Evolutionary conservation across 2,888 invertebrate species (phyloP).

Genomic region (Diogma glabrata): DNA sequence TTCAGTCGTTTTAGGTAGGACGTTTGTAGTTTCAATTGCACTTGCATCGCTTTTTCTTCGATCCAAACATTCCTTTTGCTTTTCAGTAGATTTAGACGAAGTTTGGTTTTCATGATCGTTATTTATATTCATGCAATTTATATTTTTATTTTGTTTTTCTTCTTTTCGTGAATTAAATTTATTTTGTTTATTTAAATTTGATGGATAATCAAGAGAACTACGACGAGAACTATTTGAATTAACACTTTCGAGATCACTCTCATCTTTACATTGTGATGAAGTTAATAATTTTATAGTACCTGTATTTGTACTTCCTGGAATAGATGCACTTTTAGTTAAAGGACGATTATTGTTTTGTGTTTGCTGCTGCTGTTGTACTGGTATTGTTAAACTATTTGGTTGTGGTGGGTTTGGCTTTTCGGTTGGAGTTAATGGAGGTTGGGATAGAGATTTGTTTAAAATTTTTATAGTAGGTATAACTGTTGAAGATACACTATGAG

Average conservation of each 20-base stretch:
- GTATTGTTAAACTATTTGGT: slow-evolving; percentile 32
- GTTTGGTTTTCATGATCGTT: too few relatives aligned
- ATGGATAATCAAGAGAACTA: neutral
- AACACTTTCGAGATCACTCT: slow-evolving; percentile 3
- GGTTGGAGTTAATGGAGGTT: slow-evolving; percentile 33
- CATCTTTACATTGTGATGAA: slow-evolving; percentile 11
- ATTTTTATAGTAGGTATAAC: slow-evolving; percentile 17
- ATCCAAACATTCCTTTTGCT: slow-evolving; percentile 10
- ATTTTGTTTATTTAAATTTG: neutral
- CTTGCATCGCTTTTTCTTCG: slow-evolving; percentile 13
- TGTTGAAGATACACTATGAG: slow-evolving; percentile 25
- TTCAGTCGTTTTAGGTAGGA: too few relatives aligned
- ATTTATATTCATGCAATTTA: slow-evolving; percentile 9
- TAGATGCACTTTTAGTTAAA: slow-evolving; percentile 32
- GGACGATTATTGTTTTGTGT: slow-evolving; percentile 17
- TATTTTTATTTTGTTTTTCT: neutral
- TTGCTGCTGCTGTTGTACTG: slow-evolving; percentile 13
- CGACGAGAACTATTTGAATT: slow-evolving; percentile 5
- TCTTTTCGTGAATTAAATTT: too few relatives aligned
- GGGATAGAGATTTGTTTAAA: slow-evolving; percentile 32
- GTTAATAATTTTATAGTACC: slow-evolving; percentile 26
- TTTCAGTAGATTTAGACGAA: too few relatives aligned
- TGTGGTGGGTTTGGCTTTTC: too few relatives aligned
- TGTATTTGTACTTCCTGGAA: slow-evolving; percentile 35
- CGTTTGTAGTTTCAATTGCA: too few relatives aligned